A percentile compares a stretch with the other conserved stretches of the same genome.
Evolutionary conservation across 2,113 vertebrate species (phyloP).

Genomic region (Malurus cyaneus): DNA sequence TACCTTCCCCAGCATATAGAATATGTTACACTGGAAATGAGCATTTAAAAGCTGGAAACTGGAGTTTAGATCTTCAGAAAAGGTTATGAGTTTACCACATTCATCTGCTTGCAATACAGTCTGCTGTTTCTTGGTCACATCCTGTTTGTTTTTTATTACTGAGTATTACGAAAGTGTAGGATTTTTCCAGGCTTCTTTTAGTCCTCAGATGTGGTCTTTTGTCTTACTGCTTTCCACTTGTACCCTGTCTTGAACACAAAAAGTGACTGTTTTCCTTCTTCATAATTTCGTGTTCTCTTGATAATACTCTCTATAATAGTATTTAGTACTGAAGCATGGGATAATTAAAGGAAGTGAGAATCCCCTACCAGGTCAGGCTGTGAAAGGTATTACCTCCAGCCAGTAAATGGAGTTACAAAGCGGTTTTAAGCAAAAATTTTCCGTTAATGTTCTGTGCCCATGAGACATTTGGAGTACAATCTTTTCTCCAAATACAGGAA

Average conservation of each 20-base stretch:
- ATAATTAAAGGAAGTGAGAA: not conserved
- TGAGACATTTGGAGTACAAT: not conserved
- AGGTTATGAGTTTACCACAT: not conserved
- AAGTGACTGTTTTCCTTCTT: not conserved
- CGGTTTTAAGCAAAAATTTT: not conserved
- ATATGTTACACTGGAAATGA: not conserved
- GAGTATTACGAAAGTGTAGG: not conserved
- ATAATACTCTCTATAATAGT: not conserved
- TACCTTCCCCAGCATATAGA: too few relatives aligned
- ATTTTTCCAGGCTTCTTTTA: slow-evolving; percentile 7
- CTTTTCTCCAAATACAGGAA: not conserved
- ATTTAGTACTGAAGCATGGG: not conserved
- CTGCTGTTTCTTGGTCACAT: not conserved
- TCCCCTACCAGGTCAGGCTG: not conserved
- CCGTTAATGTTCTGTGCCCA: fast-evolving
- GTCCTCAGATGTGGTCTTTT: not conserved
- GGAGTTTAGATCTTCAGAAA: not conserved
- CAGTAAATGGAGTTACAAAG: not conserved
- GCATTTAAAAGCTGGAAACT: not conserved
- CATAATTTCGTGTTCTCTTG: not conserved
- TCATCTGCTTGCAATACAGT: not conserved
- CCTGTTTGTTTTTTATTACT: not conserved
- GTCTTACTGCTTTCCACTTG: not conserved
- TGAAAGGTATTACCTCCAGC: not conserved
- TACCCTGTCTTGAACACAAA: not conserved